Base-by-base conservation (phyloP, 35 echinoderm and acorn worm species). In the Lytechinus pictus region DNA sequence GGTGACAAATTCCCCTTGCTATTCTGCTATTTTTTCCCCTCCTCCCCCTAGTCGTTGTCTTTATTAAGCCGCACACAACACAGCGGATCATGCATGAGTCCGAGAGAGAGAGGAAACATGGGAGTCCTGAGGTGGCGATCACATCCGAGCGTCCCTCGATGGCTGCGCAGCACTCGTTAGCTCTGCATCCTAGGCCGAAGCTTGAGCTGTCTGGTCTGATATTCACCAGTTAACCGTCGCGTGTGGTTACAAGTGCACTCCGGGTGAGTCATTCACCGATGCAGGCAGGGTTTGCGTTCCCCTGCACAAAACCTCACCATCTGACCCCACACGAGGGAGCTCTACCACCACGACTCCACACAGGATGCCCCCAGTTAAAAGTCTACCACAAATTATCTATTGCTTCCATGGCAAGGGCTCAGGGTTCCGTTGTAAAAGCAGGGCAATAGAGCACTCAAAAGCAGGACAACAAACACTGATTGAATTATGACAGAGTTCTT, bases 311-410 rank as follows among this genome's bases (percentile, higher is more conserved):
- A 79, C 66, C 66, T 79, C 66, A 19, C 66, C 66, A 79, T 79
- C 21, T 79, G 66, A 79, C 66, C 66, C 66, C 66, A 79, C 19
- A 79, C 66, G 66, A 79, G 66, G 66, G 66, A 79, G 66, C 66
- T 79, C 66, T 79, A 79, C 66, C 66, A 79, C n/a, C 66, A 14
- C 66, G 66, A 6, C 66, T 79, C 66, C 6, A 79, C 19, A 79
- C 66, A 79, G 66, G 66, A 79, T 79, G 19, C 66, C 21, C 66
- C 66, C 19, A 79, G 66, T 79, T 79, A 79, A 14, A n/a, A 79
- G 66, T 79, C 66, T n/a, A 79, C 66, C 66, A 79, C 66, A 79
- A 79, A 79, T 79, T 79, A 79, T 79, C 66, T 79, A 79, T 79
- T 16, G 66, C 66, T 16, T 79, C 66, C 66, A 79, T 24, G 8